Conservation (phyloP, 2,797 vertebrate species). For the Anguilla anguilla region DNA sequence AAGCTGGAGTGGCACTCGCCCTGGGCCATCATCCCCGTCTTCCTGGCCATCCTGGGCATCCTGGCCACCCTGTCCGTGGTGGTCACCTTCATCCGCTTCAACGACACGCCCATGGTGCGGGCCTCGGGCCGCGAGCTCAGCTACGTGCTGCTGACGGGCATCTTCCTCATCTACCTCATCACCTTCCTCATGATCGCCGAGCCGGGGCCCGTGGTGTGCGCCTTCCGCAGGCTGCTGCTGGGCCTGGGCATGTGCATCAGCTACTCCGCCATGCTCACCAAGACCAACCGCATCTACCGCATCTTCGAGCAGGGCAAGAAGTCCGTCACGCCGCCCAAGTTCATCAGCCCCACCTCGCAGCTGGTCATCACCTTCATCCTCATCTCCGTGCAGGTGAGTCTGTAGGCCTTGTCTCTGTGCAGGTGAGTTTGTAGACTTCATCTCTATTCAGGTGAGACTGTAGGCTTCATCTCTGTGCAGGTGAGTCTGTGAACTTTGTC, state of each 20-base stretch:
- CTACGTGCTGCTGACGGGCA: slow-evolving; percentile 83
- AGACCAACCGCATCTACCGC: slow-evolving; percentile 96
- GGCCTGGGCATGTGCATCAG: slow-evolving; percentile 96
- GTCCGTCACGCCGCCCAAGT: slow-evolving; percentile 86
- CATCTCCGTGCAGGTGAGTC: slow-evolving; percentile 76
- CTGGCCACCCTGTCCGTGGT: slow-evolving; percentile 75
- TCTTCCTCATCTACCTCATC: slow-evolving; percentile 81
- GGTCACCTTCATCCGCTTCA: slow-evolving; percentile 79
- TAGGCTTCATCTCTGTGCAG: slow-evolving; percentile 82
- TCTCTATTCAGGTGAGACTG: no score
- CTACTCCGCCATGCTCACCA: slow-evolving; percentile 92
- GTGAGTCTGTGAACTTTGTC: no score
- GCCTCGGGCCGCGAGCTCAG: slow-evolving; percentile 87
- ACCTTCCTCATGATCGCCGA: slow-evolving; percentile 93
- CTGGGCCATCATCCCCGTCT: slow-evolving; percentile 85
- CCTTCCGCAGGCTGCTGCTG: slow-evolving; percentile 81
- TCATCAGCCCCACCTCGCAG: slow-evolving; percentile 91
- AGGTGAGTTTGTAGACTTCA: no score
- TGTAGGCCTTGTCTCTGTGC: no score
- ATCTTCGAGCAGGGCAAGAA: slow-evolving; percentile 97
- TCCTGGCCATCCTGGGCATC: slow-evolving; percentile 83
- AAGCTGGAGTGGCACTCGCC: slow-evolving; percentile 97
- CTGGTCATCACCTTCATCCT: slow-evolving; percentile 85
- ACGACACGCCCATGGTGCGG: slow-evolving; percentile 87
- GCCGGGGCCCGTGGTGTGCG: slow-evolving; percentile 76